Evolutionary conservation across 1,140 invertebrate genomes (phyloP).

Genomic region (Neodiprion pinetum): DNA sequence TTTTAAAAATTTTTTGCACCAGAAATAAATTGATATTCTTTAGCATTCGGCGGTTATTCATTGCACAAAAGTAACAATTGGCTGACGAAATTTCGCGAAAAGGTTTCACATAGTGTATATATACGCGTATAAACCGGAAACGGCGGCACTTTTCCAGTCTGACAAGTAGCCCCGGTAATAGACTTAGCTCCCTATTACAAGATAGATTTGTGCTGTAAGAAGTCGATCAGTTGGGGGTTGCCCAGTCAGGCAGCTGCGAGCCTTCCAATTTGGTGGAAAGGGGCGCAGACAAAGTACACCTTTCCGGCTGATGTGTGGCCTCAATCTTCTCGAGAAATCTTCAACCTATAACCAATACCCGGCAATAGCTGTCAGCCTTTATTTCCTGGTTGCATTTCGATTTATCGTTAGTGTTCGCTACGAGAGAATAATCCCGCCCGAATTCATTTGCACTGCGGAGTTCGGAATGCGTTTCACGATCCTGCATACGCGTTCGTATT

Average conservation of each 20-base stretch:
- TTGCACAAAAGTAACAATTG: too few species aligned
- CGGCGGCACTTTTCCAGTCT: neutral
- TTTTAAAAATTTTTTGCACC: too few species aligned
- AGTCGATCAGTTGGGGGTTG: conserved; percentile 20
- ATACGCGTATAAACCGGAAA: neutral
- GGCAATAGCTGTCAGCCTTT: too few species aligned
- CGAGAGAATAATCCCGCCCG: too few species aligned
- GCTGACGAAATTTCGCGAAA: neutral
- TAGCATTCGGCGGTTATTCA: too few species aligned
- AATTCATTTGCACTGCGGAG: too few species aligned
- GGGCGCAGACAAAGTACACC: conserved; percentile 35
- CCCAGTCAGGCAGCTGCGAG: conserved; percentile 17
- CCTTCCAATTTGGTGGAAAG: conserved; percentile 19
- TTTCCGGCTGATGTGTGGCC: conserved; percentile 35
- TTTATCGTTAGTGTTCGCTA: too few species aligned
- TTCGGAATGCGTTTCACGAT: too few species aligned
- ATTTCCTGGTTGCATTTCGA: too few species aligned
- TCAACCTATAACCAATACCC: conserved; percentile 19
- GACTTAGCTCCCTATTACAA: conserved; percentile 1
- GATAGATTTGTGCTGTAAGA: conserved; percentile 6
- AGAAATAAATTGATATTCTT: too few species aligned
- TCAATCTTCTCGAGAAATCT: conserved; percentile 36
- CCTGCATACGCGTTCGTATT: too few species aligned
- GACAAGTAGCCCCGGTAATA: neutral
- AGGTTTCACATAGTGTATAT: neutral